phyloP scores from a whole-genome alignment of 2,797 vertebrate species.

The Cryptoblepharus egeriae region DNA sequence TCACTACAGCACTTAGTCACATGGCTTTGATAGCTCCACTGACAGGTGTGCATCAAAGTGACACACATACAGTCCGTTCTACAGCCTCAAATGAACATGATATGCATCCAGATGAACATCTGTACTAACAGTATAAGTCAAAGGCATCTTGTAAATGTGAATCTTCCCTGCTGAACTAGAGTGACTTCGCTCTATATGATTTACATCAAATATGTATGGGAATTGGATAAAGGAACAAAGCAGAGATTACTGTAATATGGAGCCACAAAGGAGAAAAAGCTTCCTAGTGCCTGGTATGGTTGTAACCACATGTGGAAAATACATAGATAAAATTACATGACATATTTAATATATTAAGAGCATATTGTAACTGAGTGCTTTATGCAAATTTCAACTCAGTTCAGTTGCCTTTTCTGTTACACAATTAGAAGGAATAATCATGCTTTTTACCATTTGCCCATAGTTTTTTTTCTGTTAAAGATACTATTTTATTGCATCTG shows the following conservation, averaged over 20 bases:
- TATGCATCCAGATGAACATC: neutral
- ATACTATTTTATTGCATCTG: slow-evolving; percentile 3
- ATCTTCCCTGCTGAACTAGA: neutral
- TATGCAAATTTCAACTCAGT: slow-evolving; percentile 13
- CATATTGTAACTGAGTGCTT: neutral
- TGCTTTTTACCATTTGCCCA: slow-evolving; percentile 30
- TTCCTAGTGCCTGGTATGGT: neutral
- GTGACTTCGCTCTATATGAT: neutral
- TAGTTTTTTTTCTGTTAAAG: slow-evolving; percentile 6
- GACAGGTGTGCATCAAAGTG: neutral
- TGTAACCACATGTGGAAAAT: neutral
- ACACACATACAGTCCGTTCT: too few relatives aligned
- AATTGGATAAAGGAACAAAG: neutral
- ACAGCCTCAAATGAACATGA: neutral
- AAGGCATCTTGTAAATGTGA: neutral
- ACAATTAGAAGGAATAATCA: slow-evolving; percentile 15
- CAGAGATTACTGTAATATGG: neutral
- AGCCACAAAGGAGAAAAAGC: neutral
- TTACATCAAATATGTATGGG: neutral
- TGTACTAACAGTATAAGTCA: too few relatives aligned
- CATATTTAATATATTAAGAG: neutral
- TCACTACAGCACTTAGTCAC: neutral
- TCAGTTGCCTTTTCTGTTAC: slow-evolving; percentile 15
- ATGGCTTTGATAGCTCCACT: neutral
- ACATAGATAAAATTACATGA: neutral